These are phyloP conservation scores for Enteromius trimaculatus DNA, from an alignment of 2,797 vertebrate genomes.

Conservation along the genomic window DNA sequence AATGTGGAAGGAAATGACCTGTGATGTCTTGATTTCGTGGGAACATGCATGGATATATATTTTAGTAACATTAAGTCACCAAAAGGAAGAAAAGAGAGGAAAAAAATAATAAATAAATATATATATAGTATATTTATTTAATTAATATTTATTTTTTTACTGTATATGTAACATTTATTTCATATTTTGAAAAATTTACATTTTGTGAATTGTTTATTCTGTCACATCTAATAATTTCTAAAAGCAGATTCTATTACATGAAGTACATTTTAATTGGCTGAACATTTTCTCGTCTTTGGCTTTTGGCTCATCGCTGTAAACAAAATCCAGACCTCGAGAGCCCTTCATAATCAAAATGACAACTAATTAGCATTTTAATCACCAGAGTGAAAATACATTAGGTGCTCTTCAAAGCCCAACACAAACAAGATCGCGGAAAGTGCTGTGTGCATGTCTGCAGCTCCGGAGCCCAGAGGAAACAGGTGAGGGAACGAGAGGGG, in stretches of 20 bases:
- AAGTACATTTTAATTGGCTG: background rate
- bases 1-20: constrained; percentile 30
- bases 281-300: background rate
- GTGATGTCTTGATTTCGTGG: background rate
- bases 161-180: background rate
- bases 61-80: too few relatives aligned
- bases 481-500: constrained; percentile 70
- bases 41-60: background rate
- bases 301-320: constrained; percentile 27
- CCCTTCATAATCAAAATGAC: constrained; percentile 25
- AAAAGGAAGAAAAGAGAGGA: too few relatives aligned
- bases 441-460: constrained; percentile 12
- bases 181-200: background rate
- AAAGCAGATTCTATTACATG: background rate
- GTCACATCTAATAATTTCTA: background rate
- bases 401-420: constrained; percentile 32
- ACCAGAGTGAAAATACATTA: constrained; percentile 41
- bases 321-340: background rate
- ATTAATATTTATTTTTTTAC: too few relatives aligned
- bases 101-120: too few relatives aligned
- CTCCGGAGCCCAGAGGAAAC: constrained; percentile 43
- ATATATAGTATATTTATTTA: too few relatives aligned
- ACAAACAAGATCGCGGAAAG: constrained; percentile 32
- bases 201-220: background rate
- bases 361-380: constrained; percentile 21